phyloP scores from a whole-genome alignment of 1,140 invertebrate genomes.

The Brachionus paranguensis region DNA sequence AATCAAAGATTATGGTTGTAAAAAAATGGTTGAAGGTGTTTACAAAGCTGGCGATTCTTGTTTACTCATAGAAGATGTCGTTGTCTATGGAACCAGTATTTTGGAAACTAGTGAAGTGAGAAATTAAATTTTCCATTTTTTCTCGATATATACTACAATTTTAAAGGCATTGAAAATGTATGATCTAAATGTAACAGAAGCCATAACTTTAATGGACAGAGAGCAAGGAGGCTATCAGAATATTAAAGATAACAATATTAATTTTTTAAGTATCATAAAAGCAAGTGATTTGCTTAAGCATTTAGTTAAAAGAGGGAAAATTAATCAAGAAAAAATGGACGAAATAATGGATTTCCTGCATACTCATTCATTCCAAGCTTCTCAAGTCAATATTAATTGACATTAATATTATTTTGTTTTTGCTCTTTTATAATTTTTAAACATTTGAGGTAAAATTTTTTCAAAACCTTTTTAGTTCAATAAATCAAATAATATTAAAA shows the following conservation, averaged over 20 bases:
- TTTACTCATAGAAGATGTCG: slow-evolving; percentile 90
- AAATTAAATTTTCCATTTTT: not conserved
- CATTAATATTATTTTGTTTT: not conserved
- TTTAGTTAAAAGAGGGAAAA: not conserved
- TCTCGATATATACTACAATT: not conserved
- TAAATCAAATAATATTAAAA: not conserved
- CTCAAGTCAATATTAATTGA: not conserved
- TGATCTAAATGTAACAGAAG: slow-evolving; percentile 69
- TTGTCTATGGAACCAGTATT: slow-evolving; percentile 86
- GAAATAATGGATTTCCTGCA: slow-evolving; percentile 23
- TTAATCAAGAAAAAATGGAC: not conserved
- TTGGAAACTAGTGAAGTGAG: slow-evolving; percentile 71
- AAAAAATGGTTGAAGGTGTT: slow-evolving; percentile 86
- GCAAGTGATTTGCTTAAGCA: slow-evolving; percentile 28
- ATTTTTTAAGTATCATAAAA: slow-evolving; percentile 42
- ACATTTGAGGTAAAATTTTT: not conserved
- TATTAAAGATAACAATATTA: slow-evolving; percentile 66
- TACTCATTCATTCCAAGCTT: slow-evolving; percentile 18
- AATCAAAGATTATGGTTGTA: slow-evolving; percentile 87
- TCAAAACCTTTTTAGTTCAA: not conserved
- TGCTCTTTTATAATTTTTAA: not conserved
- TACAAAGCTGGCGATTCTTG: slow-evolving; percentile 72
- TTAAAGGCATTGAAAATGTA: slow-evolving; percentile 62
- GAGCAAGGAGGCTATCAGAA: slow-evolving; percentile 78
- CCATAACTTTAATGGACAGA: slow-evolving; percentile 79